A percentile compares a stretch with the other conserved stretches of the same genome.
Conservation (phyloP, 2,888 invertebrate species). For the Cabera pusaria region DNA sequence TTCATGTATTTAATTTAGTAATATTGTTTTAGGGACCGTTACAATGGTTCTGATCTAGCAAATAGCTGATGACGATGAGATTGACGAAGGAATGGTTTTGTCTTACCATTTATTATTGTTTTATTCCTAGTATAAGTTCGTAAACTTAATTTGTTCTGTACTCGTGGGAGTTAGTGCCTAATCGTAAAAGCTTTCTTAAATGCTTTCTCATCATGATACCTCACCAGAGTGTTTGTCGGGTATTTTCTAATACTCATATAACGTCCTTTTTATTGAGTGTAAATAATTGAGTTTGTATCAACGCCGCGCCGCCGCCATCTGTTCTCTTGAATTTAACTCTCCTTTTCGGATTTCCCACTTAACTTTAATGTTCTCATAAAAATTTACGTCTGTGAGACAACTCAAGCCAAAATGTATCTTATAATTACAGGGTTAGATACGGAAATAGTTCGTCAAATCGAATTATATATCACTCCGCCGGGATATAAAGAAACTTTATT, state of each 20-base stretch:
- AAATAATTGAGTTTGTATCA: conserved; percentile 82
- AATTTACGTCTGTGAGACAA: conserved; percentile 58
- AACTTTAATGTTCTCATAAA: conserved; percentile 79
- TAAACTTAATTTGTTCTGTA: conserved; percentile 13
- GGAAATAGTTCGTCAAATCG: conserved; percentile 39
- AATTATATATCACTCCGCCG: conserved; percentile 60
- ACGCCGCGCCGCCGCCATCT: conserved; percentile 73
- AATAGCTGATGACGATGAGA: no score
- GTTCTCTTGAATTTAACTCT: conserved; percentile 70
- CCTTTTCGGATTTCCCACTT: conserved; percentile 81
- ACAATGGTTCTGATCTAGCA: no score
- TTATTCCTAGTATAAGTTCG: neutral
- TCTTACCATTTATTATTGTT: neutral
- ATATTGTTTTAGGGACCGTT: no score
- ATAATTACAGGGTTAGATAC: conserved; percentile 38
- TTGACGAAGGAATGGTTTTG: neutral
- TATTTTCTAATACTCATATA: conserved; percentile 78
- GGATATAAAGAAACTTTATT: conserved; percentile 62
- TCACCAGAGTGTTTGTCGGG: conserved; percentile 57
- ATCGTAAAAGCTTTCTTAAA: no score
- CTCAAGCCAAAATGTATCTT: conserved; percentile 48
- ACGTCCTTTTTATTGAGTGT: conserved; percentile 82
- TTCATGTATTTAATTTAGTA: no score
- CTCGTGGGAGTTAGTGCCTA: conserved; percentile 39
- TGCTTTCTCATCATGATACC: conserved; percentile 34